These are phyloP conservation scores for Cebus imitator DNA, from an alignment of 2,113 vertebrate genomes.

Conservation along the genomic window DNA sequence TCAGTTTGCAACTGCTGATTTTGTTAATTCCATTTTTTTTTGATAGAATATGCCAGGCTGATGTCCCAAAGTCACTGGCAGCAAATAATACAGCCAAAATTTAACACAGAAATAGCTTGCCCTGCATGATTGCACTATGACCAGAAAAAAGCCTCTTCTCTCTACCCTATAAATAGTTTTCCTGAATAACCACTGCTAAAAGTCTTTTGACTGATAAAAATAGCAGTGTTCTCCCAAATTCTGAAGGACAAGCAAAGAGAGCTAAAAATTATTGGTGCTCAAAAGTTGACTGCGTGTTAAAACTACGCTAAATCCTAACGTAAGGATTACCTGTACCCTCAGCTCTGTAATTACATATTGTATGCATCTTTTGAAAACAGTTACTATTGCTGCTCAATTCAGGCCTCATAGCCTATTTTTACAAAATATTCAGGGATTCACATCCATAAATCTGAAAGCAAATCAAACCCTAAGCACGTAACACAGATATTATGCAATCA, in stretches of 20 bases:
- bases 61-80: conserved; percentile 30
- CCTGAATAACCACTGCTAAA: conserved; percentile 79
- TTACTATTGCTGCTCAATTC: conserved; percentile 39
- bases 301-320: conserved; percentile 76
- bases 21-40: conserved; percentile 67
- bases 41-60: neutral
- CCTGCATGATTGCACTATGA: conserved; percentile 66
- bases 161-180: conserved; percentile 79
- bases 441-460: conserved; percentile 65
- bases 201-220: conserved; percentile 75
- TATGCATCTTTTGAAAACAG: conserved; percentile 44
- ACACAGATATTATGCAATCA: conserved; percentile 64
- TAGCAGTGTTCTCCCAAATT: conserved; percentile 73
- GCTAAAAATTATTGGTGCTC: conserved; percentile 59
- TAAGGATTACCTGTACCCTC: conserved; percentile 45
- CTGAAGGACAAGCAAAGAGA: conserved; percentile 55
- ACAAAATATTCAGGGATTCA: conserved; percentile 56
- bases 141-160: conserved; percentile 73
- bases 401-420: conserved; percentile 55
- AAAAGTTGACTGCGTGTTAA: conserved; percentile 69
- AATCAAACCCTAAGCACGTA: conserved; percentile 68
- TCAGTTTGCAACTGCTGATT: neutral
- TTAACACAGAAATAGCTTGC: conserved; percentile 73
- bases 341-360: conserved; percentile 1
- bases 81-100: conserved; percentile 70